Evolutionary conservation across 2,888 invertebrate species (phyloP).

Genomic region (Tiliacea aurago): DNA sequence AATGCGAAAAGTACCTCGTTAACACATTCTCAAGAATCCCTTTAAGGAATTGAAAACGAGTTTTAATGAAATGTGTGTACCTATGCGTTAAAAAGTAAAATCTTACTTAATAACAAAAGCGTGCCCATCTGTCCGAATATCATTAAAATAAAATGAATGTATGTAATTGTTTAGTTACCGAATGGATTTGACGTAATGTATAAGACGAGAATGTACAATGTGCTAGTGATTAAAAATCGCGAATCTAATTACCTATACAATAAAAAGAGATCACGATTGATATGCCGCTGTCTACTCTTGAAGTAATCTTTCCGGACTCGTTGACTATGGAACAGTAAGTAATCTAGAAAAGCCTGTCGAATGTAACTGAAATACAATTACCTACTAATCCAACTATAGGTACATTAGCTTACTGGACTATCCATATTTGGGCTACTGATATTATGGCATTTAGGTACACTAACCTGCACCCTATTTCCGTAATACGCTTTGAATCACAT

Average conservation of each 20-base stretch:
- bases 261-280: slow-evolving; percentile 15
- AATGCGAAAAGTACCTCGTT: slow-evolving; percentile 44
- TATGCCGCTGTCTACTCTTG: not conserved
- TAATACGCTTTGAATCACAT: too few relatives aligned
- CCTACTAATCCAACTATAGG: not conserved
- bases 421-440: not conserved
- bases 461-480: not conserved
- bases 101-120: slow-evolving; percentile 35
- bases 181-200: slow-evolving; percentile 42
- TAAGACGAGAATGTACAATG: slow-evolving; percentile 31
- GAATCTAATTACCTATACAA: slow-evolving; percentile 44
- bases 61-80: slow-evolving; percentile 46
- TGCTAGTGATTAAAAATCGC: slow-evolving; percentile 20
- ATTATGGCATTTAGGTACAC: not conserved
- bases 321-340: not conserved
- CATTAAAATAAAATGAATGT: slow-evolving; percentile 46
- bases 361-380: not conserved
- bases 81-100: slow-evolving; percentile 40
- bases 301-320: slow-evolving; percentile 15
- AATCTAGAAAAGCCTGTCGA: not conserved
- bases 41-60: slow-evolving; percentile 38
- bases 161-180: slow-evolving; percentile 35
- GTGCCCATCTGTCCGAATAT: slow-evolving; percentile 33
- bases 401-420: not conserved
- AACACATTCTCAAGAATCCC: slow-evolving; percentile 32